phyloP scores from a whole-genome alignment of 1,140 invertebrate genomes.

The Drosophila neocordata region DNA sequence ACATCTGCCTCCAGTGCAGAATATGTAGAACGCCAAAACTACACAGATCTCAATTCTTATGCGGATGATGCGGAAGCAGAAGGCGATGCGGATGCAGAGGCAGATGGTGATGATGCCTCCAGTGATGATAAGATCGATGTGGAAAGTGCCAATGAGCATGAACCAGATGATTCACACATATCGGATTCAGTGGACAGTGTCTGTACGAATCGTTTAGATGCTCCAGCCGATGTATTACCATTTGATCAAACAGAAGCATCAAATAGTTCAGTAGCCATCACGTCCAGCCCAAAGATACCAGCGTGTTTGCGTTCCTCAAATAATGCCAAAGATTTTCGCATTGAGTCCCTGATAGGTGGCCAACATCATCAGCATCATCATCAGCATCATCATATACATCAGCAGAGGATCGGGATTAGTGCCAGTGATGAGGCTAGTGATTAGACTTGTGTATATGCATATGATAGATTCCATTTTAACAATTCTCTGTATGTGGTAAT shows the following conservation, averaged over 20 bases:
- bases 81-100: slow-evolving; percentile 26
- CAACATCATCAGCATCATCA: slow-evolving; percentile 28
- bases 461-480: slow-evolving; percentile 49
- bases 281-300: slow-evolving; percentile 64
- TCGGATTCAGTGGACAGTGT: slow-evolving; percentile 79
- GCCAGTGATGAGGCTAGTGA: slow-evolving; percentile 26
- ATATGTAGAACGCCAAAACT: slow-evolving; percentile 42
- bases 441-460: slow-evolving; percentile 18
- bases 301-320: slow-evolving; percentile 46
- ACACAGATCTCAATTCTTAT: slow-evolving; percentile 53
- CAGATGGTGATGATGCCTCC: slow-evolving; percentile 60
- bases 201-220: slow-evolving; percentile 66
- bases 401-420: slow-evolving; percentile 6
- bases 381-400: slow-evolving; percentile 6
- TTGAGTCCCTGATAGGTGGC: slow-evolving; percentile 80
- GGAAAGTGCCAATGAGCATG: slow-evolving; percentile 72
- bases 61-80: slow-evolving; percentile 58
- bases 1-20: slow-evolving; percentile 42
- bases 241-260: slow-evolving; percentile 65
- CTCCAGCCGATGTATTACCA: slow-evolving; percentile 50
- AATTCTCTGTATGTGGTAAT: slow-evolving; percentile 43
- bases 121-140: slow-evolving; percentile 81
- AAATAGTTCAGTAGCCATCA: slow-evolving; percentile 43
- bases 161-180: slow-evolving; percentile 79
- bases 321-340: slow-evolving; percentile 81